These are phyloP conservation scores for Anguilla anguilla DNA, from an alignment of 2,797 vertebrate genomes.

Conservation along the genomic window DNA sequence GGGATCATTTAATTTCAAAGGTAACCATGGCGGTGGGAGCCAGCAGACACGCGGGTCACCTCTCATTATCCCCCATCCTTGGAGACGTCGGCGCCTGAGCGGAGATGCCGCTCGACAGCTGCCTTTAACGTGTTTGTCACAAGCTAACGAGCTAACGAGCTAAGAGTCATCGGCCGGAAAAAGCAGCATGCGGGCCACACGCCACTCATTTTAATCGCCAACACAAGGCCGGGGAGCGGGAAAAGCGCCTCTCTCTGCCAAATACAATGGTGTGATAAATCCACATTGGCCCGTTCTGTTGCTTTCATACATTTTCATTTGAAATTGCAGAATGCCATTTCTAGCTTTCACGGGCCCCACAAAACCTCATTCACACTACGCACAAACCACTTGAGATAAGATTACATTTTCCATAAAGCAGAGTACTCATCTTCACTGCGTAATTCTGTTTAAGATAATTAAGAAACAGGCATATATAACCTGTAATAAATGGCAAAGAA, in stretches of 20 bases:
- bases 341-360: background rate
- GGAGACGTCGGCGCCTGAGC: background rate
- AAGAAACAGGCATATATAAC: slow-evolving; percentile 20
- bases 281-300: slow-evolving; percentile 20
- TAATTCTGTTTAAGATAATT: background rate
- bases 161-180: slow-evolving; percentile 14
- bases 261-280: slow-evolving; percentile 27
- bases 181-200: background rate
- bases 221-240: background rate
- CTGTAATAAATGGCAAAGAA: slow-evolving; percentile 5
- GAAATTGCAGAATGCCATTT: slow-evolving; percentile 12
- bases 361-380: background rate
- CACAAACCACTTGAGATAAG: background rate
- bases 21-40: background rate
- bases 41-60: background rate
- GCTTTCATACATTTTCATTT: slow-evolving; percentile 23
- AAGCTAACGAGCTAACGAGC: slow-evolving; percentile 18
- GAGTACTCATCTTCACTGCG: background rate
- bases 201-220: slow-evolving; percentile 15
- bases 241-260: slow-evolving; percentile 6
- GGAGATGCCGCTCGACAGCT: background rate
- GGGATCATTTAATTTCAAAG: background rate
- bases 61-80: background rate
- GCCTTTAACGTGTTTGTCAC: slow-evolving; percentile 2
- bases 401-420: slow-evolving; percentile 20